These are phyloP conservation scores for Spea bombifrons DNA, from an alignment of 2,113 vertebrate species.

Conservation along the genomic window DNA sequence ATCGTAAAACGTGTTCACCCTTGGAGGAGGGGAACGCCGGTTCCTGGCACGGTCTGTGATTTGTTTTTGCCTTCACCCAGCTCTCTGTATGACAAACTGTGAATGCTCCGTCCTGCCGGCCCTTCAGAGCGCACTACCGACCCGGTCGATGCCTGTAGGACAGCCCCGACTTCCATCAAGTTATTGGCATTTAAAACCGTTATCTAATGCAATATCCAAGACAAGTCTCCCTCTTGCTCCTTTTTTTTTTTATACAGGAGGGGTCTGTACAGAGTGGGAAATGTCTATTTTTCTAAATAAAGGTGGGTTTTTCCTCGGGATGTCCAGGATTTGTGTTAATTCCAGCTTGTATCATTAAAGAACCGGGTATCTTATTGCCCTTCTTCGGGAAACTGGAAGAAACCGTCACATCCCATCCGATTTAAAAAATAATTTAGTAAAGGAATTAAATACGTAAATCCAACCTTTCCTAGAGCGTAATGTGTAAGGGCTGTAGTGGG, in stretches of 20 bases:
- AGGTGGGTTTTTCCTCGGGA: background rate
- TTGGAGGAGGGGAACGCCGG: background rate
- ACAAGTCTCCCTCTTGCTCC: conserved; percentile 7
- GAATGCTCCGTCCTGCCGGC: background rate
- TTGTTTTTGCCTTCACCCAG: background rate
- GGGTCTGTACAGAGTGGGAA: conserved; percentile 46
- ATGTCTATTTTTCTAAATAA: conserved; percentile 50
- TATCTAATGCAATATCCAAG: background rate
- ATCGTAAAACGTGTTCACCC: no score
- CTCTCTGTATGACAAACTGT: background rate
- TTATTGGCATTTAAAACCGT: no score
- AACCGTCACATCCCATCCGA: no score
- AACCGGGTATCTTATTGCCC: no score
- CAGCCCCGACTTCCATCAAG: no score
- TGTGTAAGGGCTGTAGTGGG: no score
- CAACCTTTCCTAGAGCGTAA: no score
- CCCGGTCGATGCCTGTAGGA: background rate
- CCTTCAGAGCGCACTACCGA: background rate
- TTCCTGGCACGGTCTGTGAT: background rate
- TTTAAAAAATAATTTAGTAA: no score
- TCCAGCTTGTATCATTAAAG: no score
- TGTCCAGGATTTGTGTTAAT: no score
- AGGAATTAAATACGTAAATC: no score
- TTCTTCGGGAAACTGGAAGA: no score
- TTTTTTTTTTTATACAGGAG: conserved; percentile 29